Conservation (phyloP, 2,113 vertebrate species). For the Bubo blakistoni region DNA sequence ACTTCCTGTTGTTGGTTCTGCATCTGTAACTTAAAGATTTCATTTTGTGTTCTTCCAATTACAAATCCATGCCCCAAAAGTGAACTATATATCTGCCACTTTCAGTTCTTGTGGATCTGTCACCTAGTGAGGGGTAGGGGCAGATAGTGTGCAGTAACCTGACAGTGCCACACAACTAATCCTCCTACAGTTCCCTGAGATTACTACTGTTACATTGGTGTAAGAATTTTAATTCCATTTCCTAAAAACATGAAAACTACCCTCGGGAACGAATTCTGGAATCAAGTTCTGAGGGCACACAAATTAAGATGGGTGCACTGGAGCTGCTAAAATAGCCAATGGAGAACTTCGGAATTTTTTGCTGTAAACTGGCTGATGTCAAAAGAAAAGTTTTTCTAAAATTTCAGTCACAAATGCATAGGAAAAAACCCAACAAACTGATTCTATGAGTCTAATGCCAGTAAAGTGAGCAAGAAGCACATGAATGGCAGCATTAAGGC, state of each 20-base stretch:
- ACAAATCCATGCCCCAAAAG: neutral
- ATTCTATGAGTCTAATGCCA: neutral
- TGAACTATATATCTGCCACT: neutral
- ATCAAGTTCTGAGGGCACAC: neutral
- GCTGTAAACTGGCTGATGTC: neutral
- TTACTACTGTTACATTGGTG: rapidly evolving
- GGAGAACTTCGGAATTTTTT: neutral
- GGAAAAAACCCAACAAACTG: rapidly evolving
- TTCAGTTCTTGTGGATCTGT: neutral
- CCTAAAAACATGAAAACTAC: neutral
- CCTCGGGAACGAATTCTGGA: neutral
- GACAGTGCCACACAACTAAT: too few species aligned
- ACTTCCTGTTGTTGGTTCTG: neutral
- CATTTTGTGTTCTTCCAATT: neutral
- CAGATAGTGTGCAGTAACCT: neutral
- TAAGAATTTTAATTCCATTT: neutral
- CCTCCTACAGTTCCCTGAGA: neutral
- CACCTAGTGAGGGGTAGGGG: neutral
- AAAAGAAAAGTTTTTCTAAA: neutral
- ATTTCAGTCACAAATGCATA: neutral
- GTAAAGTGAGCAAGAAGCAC: neutral
- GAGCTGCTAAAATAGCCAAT: neutral
- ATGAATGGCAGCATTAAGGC: neutral
- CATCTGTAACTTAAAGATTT: neutral
- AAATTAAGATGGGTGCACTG: neutral